phyloP scores from a whole-genome alignment of 2,113 vertebrate species.

The Ictidomys tridecemlineatus region DNA sequence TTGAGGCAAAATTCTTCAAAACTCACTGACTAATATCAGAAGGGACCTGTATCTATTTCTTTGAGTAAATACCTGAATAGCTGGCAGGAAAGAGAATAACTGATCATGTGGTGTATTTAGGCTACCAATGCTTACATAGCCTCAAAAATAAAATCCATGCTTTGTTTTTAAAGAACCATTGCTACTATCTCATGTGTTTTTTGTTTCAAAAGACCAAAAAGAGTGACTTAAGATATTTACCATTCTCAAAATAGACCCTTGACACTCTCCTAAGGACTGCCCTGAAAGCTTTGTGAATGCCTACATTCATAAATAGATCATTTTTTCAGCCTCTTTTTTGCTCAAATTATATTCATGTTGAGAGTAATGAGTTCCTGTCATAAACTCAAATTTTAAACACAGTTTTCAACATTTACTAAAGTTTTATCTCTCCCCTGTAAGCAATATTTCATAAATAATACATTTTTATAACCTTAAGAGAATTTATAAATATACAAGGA shows the following conservation, averaged over 20 bases:
- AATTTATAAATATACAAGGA: slow-evolving; percentile 62
- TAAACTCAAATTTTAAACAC: slow-evolving; percentile 70
- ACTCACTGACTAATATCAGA: neutral
- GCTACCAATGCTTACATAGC: neutral
- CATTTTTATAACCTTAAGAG: slow-evolving; percentile 66
- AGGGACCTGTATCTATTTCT: neutral
- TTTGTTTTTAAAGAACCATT: neutral
- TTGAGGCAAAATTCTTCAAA: slow-evolving; percentile 27
- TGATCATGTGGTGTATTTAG: neutral
- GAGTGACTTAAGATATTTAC: neutral
- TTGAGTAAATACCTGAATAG: neutral
- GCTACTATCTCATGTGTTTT: neutral
- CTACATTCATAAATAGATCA: slow-evolving; percentile 56
- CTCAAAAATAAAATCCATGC: neutral
- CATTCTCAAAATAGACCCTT: neutral
- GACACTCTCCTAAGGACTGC: neutral
- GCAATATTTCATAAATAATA: slow-evolving; percentile 77
- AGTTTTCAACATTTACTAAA: slow-evolving; percentile 68
- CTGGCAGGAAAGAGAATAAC: neutral
- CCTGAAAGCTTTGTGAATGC: neutral
- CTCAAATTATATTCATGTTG: slow-evolving; percentile 68
- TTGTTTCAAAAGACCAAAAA: slow-evolving; percentile 20
- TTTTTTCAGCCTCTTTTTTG: slow-evolving; percentile 21
- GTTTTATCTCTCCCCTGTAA: slow-evolving; percentile 68
- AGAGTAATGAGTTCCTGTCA: slow-evolving; percentile 57